These are phyloP conservation scores for Picathartes gymnocephalus DNA, from an alignment of 2,113 vertebrate genomes.

Conservation along the genomic window DNA sequence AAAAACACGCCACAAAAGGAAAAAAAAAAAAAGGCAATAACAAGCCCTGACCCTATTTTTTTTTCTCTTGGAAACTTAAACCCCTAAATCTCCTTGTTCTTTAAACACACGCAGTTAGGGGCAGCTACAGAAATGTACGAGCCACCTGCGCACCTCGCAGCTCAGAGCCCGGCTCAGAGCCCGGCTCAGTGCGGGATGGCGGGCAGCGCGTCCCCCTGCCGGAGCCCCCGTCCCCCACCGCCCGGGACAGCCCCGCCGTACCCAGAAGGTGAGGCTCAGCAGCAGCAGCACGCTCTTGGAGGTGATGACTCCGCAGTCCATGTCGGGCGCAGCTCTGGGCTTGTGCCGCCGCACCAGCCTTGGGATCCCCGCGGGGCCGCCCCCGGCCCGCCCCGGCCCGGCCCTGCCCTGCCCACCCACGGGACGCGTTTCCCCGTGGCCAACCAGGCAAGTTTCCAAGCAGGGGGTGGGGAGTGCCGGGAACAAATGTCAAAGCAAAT, in stretches of 20 bases:
- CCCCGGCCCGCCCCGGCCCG: not conserved
- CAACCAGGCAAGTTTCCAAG: not conserved
- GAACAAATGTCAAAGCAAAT: not conserved
- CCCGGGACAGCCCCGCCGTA: not conserved
- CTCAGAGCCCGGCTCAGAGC: rapidly evolving
- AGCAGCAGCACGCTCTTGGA: constrained; percentile 38
- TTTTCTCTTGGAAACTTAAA: not conserved
- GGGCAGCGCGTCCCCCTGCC: not conserved
- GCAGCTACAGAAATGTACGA: rapidly evolving
- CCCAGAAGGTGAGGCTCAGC: constrained; percentile 43
- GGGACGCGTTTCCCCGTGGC: not conserved
- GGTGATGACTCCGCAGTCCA: constrained; percentile 45
- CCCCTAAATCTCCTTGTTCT: not conserved
- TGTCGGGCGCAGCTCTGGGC: not conserved
- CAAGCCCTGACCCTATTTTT: rapidly evolving
- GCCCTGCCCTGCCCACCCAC: not conserved
- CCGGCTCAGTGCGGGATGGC: rapidly evolving
- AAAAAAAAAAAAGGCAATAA: too few species aligned
- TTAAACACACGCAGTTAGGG: not conserved
- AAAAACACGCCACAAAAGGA: not conserved
- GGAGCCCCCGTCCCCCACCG: not conserved
- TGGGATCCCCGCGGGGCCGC: not conserved
- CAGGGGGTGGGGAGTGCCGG: not conserved
- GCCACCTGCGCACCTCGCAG: rapidly evolving
- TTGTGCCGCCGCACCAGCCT: rapidly evolving